A percentile compares a stretch with the other conserved stretches of the same genome.
These are phyloP conservation scores for Apis cerana DNA, from an alignment of 1,140 invertebrate species.

Conservation along the genomic window DNA sequence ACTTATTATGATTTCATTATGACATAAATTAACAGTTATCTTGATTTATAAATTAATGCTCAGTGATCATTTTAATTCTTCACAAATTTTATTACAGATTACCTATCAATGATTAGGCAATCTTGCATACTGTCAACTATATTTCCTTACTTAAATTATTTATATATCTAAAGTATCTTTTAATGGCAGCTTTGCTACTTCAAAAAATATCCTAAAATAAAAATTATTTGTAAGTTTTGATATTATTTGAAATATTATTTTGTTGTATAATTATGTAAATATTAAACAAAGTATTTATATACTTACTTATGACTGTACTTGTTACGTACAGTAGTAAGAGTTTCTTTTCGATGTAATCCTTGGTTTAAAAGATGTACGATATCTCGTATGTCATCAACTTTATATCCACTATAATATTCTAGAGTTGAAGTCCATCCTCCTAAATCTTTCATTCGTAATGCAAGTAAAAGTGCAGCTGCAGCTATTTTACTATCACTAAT, in stretches of 20 bases:
- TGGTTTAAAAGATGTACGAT: constrained; percentile 89
- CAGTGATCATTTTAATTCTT: constrained; percentile 13
- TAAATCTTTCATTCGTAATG: constrained; percentile 91
- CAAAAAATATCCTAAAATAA: constrained; percentile 90
- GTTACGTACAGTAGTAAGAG: constrained; percentile 91
- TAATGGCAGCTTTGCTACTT: constrained; percentile 88
- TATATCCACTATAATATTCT: constrained; percentile 94
- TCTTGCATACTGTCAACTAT: constrained; percentile 18
- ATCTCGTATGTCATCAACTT: constrained; percentile 87
- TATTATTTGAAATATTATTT: neutral
- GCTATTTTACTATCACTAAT: constrained; percentile 94
- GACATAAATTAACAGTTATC: constrained; percentile 7
- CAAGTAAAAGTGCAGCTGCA: constrained; percentile 91
- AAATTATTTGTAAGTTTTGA: constrained; percentile 44
- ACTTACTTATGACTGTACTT: constrained; percentile 97
- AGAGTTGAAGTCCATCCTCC: constrained; percentile 90
- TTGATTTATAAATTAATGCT: constrained; percentile 29
- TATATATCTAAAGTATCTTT: constrained; percentile 72
- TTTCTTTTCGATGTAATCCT: constrained; percentile 87
- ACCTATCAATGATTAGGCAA: constrained; percentile 34
- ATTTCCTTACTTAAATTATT: constrained; percentile 27
- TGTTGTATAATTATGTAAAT: neutral
- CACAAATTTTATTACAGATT: constrained; percentile 16
- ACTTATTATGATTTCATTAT: constrained; percentile 9
- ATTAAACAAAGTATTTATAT: constrained; percentile 12